Percentiles rank a stretch among this genome's conserved stretches.
phyloP scores from a whole-genome alignment of 2,888 invertebrate species.

The Pseudanteris insignis region DNA sequence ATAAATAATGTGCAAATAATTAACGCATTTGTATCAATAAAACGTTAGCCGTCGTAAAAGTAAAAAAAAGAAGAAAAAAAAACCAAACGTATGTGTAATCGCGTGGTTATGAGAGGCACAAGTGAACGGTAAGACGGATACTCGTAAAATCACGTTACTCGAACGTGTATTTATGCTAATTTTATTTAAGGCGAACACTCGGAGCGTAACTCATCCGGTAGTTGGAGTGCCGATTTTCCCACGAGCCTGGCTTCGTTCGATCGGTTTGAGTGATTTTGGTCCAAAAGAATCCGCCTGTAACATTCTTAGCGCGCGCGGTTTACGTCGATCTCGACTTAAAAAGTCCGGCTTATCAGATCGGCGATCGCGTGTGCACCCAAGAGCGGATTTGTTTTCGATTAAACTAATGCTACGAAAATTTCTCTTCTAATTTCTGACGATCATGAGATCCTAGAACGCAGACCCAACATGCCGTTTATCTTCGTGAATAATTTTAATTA shows the following conservation, averaged over 20 bases:
- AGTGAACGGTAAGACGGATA: too few species aligned
- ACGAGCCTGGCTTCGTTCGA: slow-evolving; percentile 54
- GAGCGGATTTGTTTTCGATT: slow-evolving; percentile 49
- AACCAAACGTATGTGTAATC: too few species aligned
- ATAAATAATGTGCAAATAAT: too few species aligned
- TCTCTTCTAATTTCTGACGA: neutral
- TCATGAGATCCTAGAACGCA: neutral
- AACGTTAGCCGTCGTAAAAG: too few species aligned
- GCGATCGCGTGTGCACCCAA: slow-evolving; percentile 49
- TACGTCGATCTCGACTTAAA: slow-evolving; percentile 51
- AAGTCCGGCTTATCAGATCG: slow-evolving; percentile 53
- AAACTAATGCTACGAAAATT: slow-evolving; percentile 31
- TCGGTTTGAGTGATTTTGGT: slow-evolving; percentile 60
- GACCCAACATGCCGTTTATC: neutral
- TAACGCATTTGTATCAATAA: too few species aligned
- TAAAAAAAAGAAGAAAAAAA: too few species aligned
- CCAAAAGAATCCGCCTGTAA: slow-evolving; percentile 53
- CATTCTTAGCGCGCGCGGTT: slow-evolving; percentile 55
- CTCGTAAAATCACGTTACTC: too few species aligned
- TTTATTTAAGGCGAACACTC: too few species aligned
- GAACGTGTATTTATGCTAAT: too few species aligned
- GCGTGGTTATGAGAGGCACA: too few species aligned
- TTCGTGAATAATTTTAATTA: neutral
- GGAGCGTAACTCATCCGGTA: slow-evolving; percentile 4
- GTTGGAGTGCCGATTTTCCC: slow-evolving; percentile 49